Evolutionary conservation across 2,797 vertebrate species (phyloP), one percentile per base, ranked within the genome.

Genomic region (Protosalanx chinensis): DNA sequence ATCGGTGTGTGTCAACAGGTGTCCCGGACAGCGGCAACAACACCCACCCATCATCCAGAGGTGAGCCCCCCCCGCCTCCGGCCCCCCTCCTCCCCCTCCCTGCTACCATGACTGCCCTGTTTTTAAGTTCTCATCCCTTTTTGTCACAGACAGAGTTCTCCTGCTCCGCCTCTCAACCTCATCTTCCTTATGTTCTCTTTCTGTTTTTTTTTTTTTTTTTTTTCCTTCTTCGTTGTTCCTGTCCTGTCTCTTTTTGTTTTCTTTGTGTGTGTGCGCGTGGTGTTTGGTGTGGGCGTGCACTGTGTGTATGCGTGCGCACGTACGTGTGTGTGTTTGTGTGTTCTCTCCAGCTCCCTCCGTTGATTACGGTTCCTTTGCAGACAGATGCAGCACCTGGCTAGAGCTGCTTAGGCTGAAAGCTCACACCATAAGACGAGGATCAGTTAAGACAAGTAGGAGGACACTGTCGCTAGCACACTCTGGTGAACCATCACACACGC

Each of bases 291-390:
- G 23, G 64, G 59, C 70, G 51, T 41, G 60, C 35, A n/a, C 41
- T 64, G 46, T 30, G 2, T 41, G 13, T 30, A 46, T 68, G 60
- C 64, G 62, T 61, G 63, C 27, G 68, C 4, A 53, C 5, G 53
- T 20, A 53, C 5, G 53, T 20, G 23, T 68, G 62, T 68, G 71
- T 77, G 66, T 79, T 80, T 80, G 67, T 84, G 82, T 90, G 81
- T 88, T 87, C 81, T 96, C 94, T 96, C 92, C 95, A 99, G 98
- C 96, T 94, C 92, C 95, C 93, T 95, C 95, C 93, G 88, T 98
- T 98, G 98, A 99, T 97, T 97, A 98, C 96, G 96, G 96, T 99
- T 98, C 97, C 97, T 98, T 99, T 98, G 97, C 97, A 98, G 96
- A 99, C 96, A 98, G 97, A 98, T 99, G 98, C 97, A 98, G 95